Base-by-base conservation (phyloP, 2,113 vertebrate genomes). In the Equus quagga region DNA sequence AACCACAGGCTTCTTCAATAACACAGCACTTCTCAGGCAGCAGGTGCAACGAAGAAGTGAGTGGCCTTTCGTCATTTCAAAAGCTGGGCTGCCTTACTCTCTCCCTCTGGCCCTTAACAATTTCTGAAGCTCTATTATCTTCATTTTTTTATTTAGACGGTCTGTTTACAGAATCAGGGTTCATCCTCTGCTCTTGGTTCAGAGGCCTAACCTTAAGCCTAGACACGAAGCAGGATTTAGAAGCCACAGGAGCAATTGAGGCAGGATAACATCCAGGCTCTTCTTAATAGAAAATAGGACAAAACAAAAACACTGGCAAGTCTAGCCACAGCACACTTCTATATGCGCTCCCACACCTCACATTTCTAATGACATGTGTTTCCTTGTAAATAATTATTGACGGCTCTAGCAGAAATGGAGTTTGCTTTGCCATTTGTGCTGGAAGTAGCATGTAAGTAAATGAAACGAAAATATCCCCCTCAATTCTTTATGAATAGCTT, bases 21-120 rank as follows among this genome's bases (percentile, higher is more conserved):
- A 98, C 96, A 64, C 87, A 92, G 95, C 1, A 31, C 98, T 96
- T 96, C 84, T 36, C 85, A 51, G 98, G 98, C 98, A 98, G 99
- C 99, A 99, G 99, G 99, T 99, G 99, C 99, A 98, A 98, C 46
- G 86, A 94, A 65, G 97, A 92, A 97, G 91, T 44, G 95, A 98
- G 85, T n/a, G 97, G 98, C 89, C 98, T 97, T 97, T 95, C 96
- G 85, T 88, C 18, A 0, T 98, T 98, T 98, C 95, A 96, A 98
- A 98, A 98, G 97, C 98, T 93, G 96, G 97, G 89, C 96, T 86
- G 97, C 86, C 96, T 85, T 76, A 5, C 51, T 0, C 75, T 36
- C 90, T 98, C 98, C 98, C 97, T 98, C 97, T 95, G 94, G 96
- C 96, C 96, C 96, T 98, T 96, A 85, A 95, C 97, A 89, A 91